Percentiles rank a stretch among this genome's conserved stretches.
Evolutionary conservation across 2,888 invertebrate genomes (phyloP).

Genomic region (Dryococelus australis): DNA sequence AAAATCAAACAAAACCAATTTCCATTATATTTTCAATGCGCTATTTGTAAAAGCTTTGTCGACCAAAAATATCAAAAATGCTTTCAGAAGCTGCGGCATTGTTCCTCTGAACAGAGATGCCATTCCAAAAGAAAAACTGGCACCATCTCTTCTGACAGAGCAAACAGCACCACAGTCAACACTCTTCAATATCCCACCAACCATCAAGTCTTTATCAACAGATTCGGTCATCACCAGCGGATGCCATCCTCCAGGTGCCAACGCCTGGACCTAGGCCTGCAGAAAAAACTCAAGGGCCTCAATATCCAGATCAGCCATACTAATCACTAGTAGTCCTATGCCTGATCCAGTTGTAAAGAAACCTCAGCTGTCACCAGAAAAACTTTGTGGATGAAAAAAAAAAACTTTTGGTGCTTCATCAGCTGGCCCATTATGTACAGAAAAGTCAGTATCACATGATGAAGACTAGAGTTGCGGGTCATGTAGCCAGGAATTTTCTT

Average conservation of each 20-base stretch:
- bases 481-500: neutral
- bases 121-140: conserved; percentile 23
- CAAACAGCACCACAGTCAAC: neutral
- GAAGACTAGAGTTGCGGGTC: no score
- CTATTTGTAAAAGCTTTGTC: conserved; percentile 19
- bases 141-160: conserved; percentile 17
- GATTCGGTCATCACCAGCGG: conserved; percentile 17
- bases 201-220: neutral
- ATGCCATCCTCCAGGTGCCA: conserved; percentile 22
- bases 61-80: neutral
- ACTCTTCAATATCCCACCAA: neutral
- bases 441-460: neutral
- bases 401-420: neutral
- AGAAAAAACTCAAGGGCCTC: neutral
- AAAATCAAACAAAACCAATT: conserved; percentile 19
- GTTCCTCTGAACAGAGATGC: conserved; percentile 28
- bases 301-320: neutral
- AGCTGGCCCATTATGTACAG: neutral
- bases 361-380: no score
- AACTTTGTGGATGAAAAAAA: neutral
- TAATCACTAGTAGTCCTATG: neutral
- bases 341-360: neutral
- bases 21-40: neutral
- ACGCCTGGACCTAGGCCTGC: neutral
- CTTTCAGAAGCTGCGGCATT: conserved; percentile 21